A percentile compares a stretch with the other conserved stretches of the same genome.
These are phyloP conservation scores for Drosophila peninsularis DNA, from an alignment of 2,888 invertebrate genomes.

Conservation along the genomic window DNA sequence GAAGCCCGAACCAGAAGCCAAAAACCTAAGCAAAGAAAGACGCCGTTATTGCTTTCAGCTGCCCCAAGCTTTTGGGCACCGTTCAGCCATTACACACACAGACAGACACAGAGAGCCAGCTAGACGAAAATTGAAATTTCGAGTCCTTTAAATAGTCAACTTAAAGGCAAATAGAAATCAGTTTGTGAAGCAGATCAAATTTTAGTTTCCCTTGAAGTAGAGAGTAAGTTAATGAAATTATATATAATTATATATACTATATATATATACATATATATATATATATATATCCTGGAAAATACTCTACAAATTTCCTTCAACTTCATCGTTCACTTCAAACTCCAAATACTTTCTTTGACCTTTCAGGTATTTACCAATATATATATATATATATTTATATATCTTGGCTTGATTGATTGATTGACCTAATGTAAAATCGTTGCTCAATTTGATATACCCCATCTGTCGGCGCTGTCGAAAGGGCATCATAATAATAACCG, in stretches of 20 bases:
- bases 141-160: neutral
- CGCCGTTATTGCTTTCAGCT: slow-evolving; percentile 45
- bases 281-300: neutral
- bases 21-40: slow-evolving; percentile 22
- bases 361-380: neutral
- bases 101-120: slow-evolving; percentile 24
- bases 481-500: slow-evolving; percentile 52
- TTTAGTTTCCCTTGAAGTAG: neutral
- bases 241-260: neutral
- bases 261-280: too few relatives aligned
- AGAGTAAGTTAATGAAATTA: neutral
- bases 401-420: neutral
- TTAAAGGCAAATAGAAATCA: slow-evolving; percentile 2
- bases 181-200: neutral
- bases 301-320: neutral
- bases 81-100: slow-evolving; percentile 5
- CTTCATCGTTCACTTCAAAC: neutral
- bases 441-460: slow-evolving; percentile 2
- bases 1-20: slow-evolving; percentile 12
- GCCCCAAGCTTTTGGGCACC: slow-evolving; percentile 4
- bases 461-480: slow-evolving; percentile 1
- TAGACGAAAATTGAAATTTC: slow-evolving; percentile 17
- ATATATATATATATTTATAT: too few relatives aligned
- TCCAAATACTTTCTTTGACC: neutral
- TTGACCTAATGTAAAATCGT: neutral